Conservation (phyloP, 2,888 invertebrate genomes). For the Melanostoma scalare region DNA sequence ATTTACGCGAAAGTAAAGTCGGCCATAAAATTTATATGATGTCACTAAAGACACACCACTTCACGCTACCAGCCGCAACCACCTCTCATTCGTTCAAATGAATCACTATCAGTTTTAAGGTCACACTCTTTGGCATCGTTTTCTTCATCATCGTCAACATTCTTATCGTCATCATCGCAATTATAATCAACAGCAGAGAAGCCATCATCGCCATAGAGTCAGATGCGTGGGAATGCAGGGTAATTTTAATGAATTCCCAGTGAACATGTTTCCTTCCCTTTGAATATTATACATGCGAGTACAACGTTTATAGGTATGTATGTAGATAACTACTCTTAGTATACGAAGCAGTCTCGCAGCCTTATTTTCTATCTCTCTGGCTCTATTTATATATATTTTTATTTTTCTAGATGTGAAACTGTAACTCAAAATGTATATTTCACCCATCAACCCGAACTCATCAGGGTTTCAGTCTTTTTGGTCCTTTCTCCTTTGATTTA, state of each 20-base stretch:
- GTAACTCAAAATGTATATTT: slow-evolving; percentile 28
- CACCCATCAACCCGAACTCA: not conserved
- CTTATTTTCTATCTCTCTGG: slow-evolving; percentile 22
- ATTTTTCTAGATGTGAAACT: slow-evolving; percentile 24
- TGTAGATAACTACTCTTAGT: not conserved
- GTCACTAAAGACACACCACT: slow-evolving; percentile 37
- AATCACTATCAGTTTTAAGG: slow-evolving; percentile 57
- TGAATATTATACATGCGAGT: too few species aligned
- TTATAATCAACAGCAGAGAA: slow-evolving; percentile 27
- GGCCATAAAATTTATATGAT: slow-evolving; percentile 47
- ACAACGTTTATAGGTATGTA: slow-evolving; percentile 6
- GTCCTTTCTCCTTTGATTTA: too few species aligned
- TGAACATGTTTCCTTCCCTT: slow-evolving; percentile 41
- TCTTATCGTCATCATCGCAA: slow-evolving; percentile 45
- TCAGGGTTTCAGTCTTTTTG: too few species aligned
- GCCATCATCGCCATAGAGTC: slow-evolving; percentile 21
- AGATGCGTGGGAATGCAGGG: slow-evolving; percentile 46
- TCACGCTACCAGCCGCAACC: slow-evolving; percentile 20
- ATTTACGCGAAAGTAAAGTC: slow-evolving; percentile 51
- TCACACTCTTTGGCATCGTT: slow-evolving; percentile 33
- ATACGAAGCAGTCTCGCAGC: slow-evolving; percentile 24
- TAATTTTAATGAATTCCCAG: slow-evolving; percentile 70
- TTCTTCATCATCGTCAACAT: slow-evolving; percentile 41
- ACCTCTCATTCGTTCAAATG: slow-evolving; percentile 37
- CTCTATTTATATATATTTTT: slow-evolving; percentile 21